Conservation (phyloP, 2,113 vertebrate genomes). For the Clarias magur region DNA sequence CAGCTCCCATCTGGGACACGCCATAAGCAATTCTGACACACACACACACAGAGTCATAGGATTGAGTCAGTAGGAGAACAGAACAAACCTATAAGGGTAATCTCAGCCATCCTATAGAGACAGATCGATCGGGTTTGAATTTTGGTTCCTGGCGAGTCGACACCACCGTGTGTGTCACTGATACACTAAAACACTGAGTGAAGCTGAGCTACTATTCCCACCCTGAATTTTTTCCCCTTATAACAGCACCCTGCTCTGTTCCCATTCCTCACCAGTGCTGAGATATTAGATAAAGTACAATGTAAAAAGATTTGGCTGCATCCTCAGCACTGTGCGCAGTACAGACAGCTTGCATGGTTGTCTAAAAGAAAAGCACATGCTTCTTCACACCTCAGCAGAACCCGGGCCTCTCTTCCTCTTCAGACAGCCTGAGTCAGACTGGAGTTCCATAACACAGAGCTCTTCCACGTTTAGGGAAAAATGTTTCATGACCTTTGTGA, state of each 20-base stretch:
- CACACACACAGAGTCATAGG: not conserved
- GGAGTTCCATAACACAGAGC: constrained; percentile 19
- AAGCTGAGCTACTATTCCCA: not conserved
- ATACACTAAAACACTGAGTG: not conserved
- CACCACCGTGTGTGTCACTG: not conserved
- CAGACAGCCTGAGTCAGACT: not conserved
- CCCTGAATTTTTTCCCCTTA: not conserved
- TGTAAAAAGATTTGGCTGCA: not conserved
- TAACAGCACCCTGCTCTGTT: not conserved
- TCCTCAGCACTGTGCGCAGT: not conserved
- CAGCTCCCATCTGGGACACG: not conserved
- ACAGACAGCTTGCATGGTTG: not conserved
- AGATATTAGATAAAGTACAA: not conserved
- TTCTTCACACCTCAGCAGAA: not conserved
- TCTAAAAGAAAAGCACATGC: not conserved
- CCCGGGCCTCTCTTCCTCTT: not conserved
- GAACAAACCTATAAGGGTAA: constrained; percentile 2
- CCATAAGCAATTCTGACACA: constrained; percentile 14
- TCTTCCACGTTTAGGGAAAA: not conserved
- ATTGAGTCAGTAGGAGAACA: not conserved
- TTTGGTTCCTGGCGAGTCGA: not conserved
- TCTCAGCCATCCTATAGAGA: not conserved
- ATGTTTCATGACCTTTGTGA: constrained; percentile 7
- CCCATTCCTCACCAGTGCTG: not conserved
- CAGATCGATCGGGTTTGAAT: not conserved